Base-by-base conservation (phyloP, 2,888 invertebrate genomes). In the Tuberolachnus salignus region DNA sequence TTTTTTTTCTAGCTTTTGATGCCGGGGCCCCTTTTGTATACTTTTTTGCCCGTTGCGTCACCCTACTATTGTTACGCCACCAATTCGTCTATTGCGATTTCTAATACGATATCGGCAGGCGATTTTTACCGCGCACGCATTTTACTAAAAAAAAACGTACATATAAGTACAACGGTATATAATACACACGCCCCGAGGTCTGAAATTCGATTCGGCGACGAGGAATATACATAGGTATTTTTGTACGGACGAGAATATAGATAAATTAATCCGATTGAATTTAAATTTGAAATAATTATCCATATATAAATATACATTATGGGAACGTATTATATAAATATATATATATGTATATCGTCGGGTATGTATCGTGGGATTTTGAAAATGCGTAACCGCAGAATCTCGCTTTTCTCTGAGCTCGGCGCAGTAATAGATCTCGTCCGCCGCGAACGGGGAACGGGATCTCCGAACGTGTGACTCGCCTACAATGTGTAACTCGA, bases 401-500 rank as follows among this genome's bases (percentile, higher is more conserved):
- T 75, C 75, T 75, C 57, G 67, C 75, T 75, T 66, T 66, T 75
- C 66, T 57, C 66, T 59, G 42, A 11, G 26, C 11, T 6, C 6
- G 34, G 34, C 16, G 34, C 34, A 75, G 75, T 75, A 75, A 78
- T 78, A 78, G 67, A 78, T 78, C 78, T 78, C 69, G 51, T 69
- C 78, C 59, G 34, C 59, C 69, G 69, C 78, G 78, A 78, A 78
- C 59, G 69, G 69, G 67, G 69, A 78, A 59, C 69, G 78, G 78
- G 78, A 78, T 78, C 69, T 78, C 69, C 59, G 59, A 59, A 78
- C 78, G 78, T 78, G 78, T 78, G 78, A 78, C 78, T 73, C n/a
- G n/a, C n/a, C 51, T 69, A 78, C 78, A 59, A n/a, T n/a, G 19
- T 78, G 78, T 69, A 78, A 78, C 67, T 78, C 69, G 69, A 78